Evolutionary conservation across 1,140 invertebrate genomes (phyloP), one percentile per base, ranked within the genome.

Genomic region (Cardiocondyla obscurior): DNA sequence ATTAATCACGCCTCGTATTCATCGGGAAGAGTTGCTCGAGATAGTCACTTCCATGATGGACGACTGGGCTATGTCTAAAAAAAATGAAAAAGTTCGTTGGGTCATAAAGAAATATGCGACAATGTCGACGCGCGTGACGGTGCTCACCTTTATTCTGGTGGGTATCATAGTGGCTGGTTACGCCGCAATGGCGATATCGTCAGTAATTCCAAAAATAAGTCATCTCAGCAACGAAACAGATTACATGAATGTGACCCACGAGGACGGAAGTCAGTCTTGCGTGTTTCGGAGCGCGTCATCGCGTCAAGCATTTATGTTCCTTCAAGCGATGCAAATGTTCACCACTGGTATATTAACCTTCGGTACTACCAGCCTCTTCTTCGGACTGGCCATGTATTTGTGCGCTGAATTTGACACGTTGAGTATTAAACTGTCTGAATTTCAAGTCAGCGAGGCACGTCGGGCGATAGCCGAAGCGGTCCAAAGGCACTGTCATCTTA

Each of bases 291-390:
- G 55, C 22, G 28, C 25, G 2, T 25, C 77, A 28, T 39, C 42
- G 53, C 51, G 14, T 22, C 51, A 60, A 5, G 33, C 30, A 5
- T 58, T 81, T 22, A 22, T 64, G 44, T 1, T 81, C 16, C 2
- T 81, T 19, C 76, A 81, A 12, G 51, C 64, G 33, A 60, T 84
- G 28, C 82, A 81, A 5, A 69, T 84, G 58, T 46, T 83, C 3
- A 19, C 58, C 6, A 83, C 73, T 7, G 51, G 72, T 6, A 60
- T 77, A 25, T 6, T 46, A 19, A 77, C 86, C 30, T 87, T 82
- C 7, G 87, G 85, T 25, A 85, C 67, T 10, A 87, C 88, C 57
- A 74, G 87, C 7, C 83, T 90, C 19, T 87, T 87, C 55, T 85
- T 88, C 25, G 85, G 77, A 7, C 36, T 81, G 5, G 65, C 57